A percentile compares a stretch with the other conserved stretches of the same genome.
Evolutionary conservation across 2,113 vertebrate species (phyloP).

Genomic region (Gadus macrocephalus): DNA sequence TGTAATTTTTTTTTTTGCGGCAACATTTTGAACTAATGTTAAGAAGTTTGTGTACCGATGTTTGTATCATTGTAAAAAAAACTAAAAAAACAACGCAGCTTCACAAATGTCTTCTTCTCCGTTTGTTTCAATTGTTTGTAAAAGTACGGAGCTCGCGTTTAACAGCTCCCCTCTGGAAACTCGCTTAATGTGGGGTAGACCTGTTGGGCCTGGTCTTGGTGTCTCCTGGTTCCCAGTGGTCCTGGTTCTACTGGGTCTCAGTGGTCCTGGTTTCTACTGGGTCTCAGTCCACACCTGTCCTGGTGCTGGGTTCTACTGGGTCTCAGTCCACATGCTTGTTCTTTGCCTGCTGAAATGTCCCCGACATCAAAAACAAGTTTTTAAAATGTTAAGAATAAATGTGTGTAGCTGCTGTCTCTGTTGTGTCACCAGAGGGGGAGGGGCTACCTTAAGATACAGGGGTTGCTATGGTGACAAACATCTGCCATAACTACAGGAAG

Average conservation of each 20-base stretch:
- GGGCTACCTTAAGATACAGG: constrained; percentile 44
- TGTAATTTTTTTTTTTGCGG: constrained; percentile 62
- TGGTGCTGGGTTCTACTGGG: constrained; percentile 67
- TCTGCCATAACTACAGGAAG: constrained; percentile 42
- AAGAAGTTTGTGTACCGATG: constrained; percentile 68
- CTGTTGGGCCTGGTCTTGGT: neutral
- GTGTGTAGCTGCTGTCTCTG: constrained; percentile 54
- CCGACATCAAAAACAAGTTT: constrained; percentile 6
- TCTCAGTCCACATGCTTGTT: constrained; percentile 62
- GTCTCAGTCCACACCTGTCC: constrained; percentile 51
- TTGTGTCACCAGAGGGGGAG: constrained; percentile 47
- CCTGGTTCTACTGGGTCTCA: too few species aligned
- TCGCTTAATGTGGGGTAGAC: too few species aligned
- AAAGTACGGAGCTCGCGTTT: neutral
- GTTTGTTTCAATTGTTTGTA: neutral
- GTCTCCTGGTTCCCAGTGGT: constrained; percentile 45
- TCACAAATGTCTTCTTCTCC: constrained; percentile 32
- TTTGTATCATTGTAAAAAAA: constrained; percentile 80
- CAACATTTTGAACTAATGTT: constrained; percentile 59
- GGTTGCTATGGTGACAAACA: constrained; percentile 46
- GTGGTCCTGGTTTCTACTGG: too few species aligned
- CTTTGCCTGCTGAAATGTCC: constrained; percentile 34
- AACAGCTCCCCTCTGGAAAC: neutral
- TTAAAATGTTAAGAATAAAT: constrained; percentile 41
- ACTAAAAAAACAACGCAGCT: constrained; percentile 9